Percentiles rank a stretch among this genome's conserved stretches.
These are phyloP conservation scores for Pontoporia blainvillei DNA, from an alignment of 2,113 vertebrate species.

Conservation along the genomic window DNA sequence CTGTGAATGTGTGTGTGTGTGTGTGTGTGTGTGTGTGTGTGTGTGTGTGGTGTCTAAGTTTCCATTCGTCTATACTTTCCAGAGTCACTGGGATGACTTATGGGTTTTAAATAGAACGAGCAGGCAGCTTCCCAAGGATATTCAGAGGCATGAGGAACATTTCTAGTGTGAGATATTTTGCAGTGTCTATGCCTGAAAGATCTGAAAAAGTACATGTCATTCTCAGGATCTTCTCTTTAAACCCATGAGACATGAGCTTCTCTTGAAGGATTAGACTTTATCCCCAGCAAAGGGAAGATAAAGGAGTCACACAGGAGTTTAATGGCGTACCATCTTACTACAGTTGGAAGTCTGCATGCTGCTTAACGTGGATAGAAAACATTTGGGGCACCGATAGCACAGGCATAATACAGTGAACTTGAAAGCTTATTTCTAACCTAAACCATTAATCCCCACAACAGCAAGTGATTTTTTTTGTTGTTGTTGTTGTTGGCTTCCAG, in stretches of 20 bases:
- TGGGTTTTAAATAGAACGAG: conserved; percentile 42
- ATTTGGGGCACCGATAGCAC: background rate
- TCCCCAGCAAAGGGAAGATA: background rate
- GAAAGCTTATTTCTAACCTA: background rate
- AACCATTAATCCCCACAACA: background rate
- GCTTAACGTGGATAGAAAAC: background rate
- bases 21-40: background rate
- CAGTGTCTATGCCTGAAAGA: background rate
- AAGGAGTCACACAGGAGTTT: background rate
- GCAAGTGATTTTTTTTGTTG: background rate
- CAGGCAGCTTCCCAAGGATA: background rate
- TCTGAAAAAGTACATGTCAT: background rate
- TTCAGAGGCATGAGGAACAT: background rate
- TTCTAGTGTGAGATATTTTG: background rate
- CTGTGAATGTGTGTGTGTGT: background rate
- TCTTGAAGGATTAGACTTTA: background rate
- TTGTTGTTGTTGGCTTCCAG: background rate
- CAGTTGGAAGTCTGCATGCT: background rate
- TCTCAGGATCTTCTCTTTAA: conserved; percentile 8
- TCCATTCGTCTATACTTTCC: background rate
- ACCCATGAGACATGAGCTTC: background rate
- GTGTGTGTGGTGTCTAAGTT: background rate
- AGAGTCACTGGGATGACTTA: conserved; percentile 26
- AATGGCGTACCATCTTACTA: background rate
- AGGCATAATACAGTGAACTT: background rate